These are phyloP conservation scores for sheep (Ovis aries) DNA, from an alignment of 2,113 vertebrate genomes.

Conservation along the genomic window ARS-UI_Ramb_v3.0 NC_056071.1:2277501-2278000, in stretches of 20 bases:
- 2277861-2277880: background rate
- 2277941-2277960: background rate
- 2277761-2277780: background rate
- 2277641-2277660: background rate
- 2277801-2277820: background rate
- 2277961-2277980: background rate
- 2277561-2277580: background rate
- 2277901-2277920: background rate
- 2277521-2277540: background rate
- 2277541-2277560: background rate
- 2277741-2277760: background rate
- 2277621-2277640: background rate
- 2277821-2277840: background rate
- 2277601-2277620: background rate
- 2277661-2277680: background rate
- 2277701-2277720: background rate
- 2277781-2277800: background rate
- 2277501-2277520: background rate
- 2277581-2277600: background rate
- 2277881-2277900: background rate
- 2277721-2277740: background rate
- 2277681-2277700: background rate
- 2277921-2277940: background rate
- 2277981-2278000: background rate
- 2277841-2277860: background rate